Percentiles rank a stretch among this genome's conserved stretches.
phyloP scores from a whole-genome alignment of 2,888 invertebrate species.

The Scaptomyza parva region DNA sequence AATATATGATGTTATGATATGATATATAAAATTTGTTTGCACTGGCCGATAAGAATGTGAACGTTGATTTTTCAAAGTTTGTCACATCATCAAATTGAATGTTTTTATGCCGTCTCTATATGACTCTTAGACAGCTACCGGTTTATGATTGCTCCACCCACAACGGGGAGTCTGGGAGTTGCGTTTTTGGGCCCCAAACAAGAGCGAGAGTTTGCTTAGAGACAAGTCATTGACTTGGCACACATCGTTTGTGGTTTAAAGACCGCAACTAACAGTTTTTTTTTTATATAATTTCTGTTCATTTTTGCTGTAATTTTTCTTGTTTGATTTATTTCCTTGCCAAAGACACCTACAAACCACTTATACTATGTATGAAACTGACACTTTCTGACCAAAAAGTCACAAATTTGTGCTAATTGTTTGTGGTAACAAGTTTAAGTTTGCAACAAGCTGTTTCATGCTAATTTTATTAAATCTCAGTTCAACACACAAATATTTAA shows the following conservation, averaged over 20 bases:
- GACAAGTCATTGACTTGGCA: constrained; percentile 69
- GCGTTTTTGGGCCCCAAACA: constrained; percentile 23
- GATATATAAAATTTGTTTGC: constrained; percentile 21
- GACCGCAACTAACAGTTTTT: constrained; percentile 37
- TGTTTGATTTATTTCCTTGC: constrained; percentile 21
- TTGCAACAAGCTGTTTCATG: constrained; percentile 24
- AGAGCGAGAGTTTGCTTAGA: constrained; percentile 47
- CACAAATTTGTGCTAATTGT: constrained; percentile 59
- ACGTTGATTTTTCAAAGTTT: constrained; percentile 16
- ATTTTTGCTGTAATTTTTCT: constrained; percentile 1
- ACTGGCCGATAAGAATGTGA: constrained; percentile 36
- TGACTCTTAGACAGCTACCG: constrained; percentile 30
- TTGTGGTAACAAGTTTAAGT: constrained; percentile 39
- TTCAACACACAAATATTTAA: constrained; percentile 25
- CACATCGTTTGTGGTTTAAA: constrained; percentile 28
- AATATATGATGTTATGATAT: constrained; percentile 10
- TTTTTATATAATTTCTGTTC: constrained; percentile 47
- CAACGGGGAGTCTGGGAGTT: no score
- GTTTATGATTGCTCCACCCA: constrained; percentile 26
- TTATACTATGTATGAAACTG: constrained; percentile 9
- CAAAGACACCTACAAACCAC: constrained; percentile 12
- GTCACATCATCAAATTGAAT: constrained; percentile 11
- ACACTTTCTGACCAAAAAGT: constrained; percentile 41
- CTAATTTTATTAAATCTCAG: constrained; percentile 30
- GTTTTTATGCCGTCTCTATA: background rate